Evolutionary conservation across 1,140 invertebrate genomes (phyloP).

Genomic region (Plutomurus gul): DNA sequence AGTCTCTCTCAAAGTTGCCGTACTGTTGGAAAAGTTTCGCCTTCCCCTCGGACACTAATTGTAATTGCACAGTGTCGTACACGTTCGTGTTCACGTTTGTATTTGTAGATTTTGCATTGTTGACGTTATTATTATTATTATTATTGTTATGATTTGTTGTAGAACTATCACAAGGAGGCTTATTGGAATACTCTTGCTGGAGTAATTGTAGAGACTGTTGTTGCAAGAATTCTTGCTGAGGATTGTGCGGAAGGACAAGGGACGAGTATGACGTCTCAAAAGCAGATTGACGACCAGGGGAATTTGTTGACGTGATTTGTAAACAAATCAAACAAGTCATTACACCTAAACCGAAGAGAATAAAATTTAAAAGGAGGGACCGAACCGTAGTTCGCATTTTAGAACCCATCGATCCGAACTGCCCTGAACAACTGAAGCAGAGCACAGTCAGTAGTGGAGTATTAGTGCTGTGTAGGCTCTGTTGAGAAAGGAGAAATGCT

Average conservation of each 20-base stretch:
- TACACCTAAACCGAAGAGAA: constrained; percentile 39
- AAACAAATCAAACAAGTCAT: constrained; percentile 43
- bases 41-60: neutral
- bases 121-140: neutral
- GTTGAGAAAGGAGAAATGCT: too few relatives aligned
- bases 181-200: constrained; percentile 20
- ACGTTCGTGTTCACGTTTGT: neutral
- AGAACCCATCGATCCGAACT: constrained; percentile 31
- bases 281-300: neutral
- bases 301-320: constrained; percentile 31
- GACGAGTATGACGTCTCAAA: neutral
- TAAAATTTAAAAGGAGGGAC: constrained; percentile 29
- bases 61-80: neutral
- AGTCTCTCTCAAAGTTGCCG: neutral
- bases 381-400: constrained; percentile 35
- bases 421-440: neutral
- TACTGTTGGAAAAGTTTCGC: neutral
- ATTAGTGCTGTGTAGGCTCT: too few relatives aligned
- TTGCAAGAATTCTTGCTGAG: constrained; percentile 5
- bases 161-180: neutral
- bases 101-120: neutral
- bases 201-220: neutral
- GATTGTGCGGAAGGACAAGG: neutral
- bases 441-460: too few relatives aligned
- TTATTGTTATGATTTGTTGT: neutral